Evolutionary conservation across 2,888 invertebrate genomes (phyloP).

Genomic region (Serripes groenlandicus): DNA sequence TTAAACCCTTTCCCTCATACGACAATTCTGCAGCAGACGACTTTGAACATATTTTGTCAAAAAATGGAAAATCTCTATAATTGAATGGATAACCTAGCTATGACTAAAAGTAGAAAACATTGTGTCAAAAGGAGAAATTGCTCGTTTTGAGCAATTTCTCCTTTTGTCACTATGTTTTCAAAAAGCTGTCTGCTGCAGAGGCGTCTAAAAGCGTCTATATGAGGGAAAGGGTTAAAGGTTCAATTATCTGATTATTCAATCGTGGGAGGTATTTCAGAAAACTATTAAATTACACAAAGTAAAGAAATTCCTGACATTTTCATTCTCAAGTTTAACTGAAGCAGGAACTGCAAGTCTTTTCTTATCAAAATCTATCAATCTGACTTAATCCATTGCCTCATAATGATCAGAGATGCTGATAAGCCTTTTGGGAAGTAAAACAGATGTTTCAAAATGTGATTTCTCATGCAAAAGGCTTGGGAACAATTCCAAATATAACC

Average conservation of each 20-base stretch:
- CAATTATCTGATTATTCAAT: not conserved
- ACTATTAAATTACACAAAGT: not conserved
- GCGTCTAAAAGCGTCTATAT: not conserved
- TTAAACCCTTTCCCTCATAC: too few species aligned
- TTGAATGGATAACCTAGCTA: too few species aligned
- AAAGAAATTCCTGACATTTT: not conserved
- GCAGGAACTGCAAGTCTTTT: not conserved
- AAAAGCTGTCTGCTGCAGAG: not conserved
- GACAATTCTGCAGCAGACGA: too few species aligned
- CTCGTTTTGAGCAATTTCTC: not conserved
- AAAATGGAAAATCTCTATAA: too few species aligned
- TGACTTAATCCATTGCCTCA: slow-evolving; percentile 1
- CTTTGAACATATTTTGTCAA: too few species aligned
- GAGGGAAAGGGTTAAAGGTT: not conserved
- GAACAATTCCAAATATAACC: too few species aligned
- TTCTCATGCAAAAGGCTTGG: too few species aligned
- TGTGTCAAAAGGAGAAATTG: not conserved
- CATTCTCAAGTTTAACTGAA: not conserved
- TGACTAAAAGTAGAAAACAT: too few species aligned
- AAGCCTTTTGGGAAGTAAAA: too few species aligned
- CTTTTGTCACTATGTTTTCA: not conserved
- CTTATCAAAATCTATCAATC: not conserved
- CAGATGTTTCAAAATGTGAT: too few species aligned
- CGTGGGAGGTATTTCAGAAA: slow-evolving; percentile 10
- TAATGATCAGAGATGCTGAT: too few species aligned